phyloP scores from a whole-genome alignment of 1,140 invertebrate genomes.

The Zeugodacus cucurbitae region DNA sequence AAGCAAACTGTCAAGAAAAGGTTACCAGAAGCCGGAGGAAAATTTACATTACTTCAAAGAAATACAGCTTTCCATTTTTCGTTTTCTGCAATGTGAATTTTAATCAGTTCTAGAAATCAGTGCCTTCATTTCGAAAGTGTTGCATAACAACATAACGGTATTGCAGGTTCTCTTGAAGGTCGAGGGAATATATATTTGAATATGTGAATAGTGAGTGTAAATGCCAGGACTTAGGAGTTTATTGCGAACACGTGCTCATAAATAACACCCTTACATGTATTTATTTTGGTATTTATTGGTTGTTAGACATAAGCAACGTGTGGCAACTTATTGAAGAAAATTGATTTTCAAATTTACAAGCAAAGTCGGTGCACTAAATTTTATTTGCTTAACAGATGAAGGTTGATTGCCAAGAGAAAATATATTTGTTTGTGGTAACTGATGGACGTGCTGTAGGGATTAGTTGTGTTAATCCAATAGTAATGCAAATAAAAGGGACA shows the following conservation, averaged over 20 bases:
- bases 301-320: not conserved
- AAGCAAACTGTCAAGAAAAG: too few relatives aligned
- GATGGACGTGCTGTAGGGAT: too few relatives aligned
- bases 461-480: too few relatives aligned
- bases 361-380: not conserved
- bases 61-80: not conserved
- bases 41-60: too few relatives aligned
- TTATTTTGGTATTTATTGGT: not conserved
- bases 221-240: not conserved
- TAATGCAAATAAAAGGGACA: too few relatives aligned
- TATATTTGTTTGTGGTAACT: too few relatives aligned
- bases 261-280: not conserved
- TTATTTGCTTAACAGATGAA: too few relatives aligned
- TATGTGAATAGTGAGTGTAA: too few relatives aligned
- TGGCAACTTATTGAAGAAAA: not conserved
- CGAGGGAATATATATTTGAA: not conserved
- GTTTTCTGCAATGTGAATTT: not conserved
- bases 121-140: not conserved
- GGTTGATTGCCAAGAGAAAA: too few relatives aligned
- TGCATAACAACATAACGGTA: too few relatives aligned
- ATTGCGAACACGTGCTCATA: not conserved
- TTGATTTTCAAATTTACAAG: not conserved
- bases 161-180: too few relatives aligned
- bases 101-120: not conserved
- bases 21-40: too few relatives aligned